Base-by-base conservation (phyloP, 2,888 invertebrate genomes). In the Hydrotaea cyrtoneurina region DNA sequence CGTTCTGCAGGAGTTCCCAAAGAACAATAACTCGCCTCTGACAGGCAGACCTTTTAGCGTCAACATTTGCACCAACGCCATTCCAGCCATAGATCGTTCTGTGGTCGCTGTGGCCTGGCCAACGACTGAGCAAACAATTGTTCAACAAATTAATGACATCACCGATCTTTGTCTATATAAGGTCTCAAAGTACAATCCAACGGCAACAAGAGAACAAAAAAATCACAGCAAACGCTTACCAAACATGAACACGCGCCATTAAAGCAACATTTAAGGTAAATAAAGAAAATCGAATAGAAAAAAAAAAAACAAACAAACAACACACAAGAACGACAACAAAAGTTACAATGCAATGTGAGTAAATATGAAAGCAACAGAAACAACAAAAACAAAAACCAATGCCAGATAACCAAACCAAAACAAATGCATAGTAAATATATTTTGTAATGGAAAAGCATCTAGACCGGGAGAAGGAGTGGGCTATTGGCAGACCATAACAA, bases 131-230 rank as follows among this genome's bases (percentile, higher is more conserved):
- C 59, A 15, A 59, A 53, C 59, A 74, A 69, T 66, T 69, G 53
- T 74, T 74, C 15, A 83, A 80, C 83, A 83, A 83, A 83, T 83
- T 83, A 83, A 75, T 80, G 74, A 80, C 80, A 83, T 71, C 78
- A 23, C 19, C 53, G 74, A 80, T 83, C 77, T 69, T 7, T 17
- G 46, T 11, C 80, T 78, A 78, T 64, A 80, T 77, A 83, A 13
- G 80, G 78, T 8, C 15, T 39, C 4, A 8, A 19, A 39, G 59
- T 31, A 74, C 19, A 72, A 73, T 43, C 57, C 69, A 50, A 50
- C 50, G n/a, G n/a, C 19, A 26, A 21, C 8, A 57, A 57, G 57
- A 57, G 21, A 11, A 43, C 3, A 50, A 50, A 23, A 23, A 10
- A 59, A 15, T 7, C 23, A 59, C 23, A 15, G 19, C 23, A 17